These are phyloP conservation scores for Okapia johnstoni DNA, from an alignment of 2,113 vertebrate species.

Conservation along the genomic window DNA sequence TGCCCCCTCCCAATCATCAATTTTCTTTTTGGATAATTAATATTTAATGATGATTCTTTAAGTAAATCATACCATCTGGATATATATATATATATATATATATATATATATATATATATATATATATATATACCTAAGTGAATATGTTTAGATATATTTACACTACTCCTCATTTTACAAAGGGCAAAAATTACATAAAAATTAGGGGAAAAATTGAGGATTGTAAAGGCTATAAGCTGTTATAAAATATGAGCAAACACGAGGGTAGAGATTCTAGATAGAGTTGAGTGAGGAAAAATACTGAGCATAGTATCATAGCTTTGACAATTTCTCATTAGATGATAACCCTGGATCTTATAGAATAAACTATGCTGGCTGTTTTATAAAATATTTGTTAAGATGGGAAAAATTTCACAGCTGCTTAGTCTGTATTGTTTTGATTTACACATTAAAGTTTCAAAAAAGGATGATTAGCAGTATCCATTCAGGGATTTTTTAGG, in stretches of 20 bases:
- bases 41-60: slow-evolving; percentile 34
- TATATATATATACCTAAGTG: neutral
- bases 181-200: neutral
- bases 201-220: neutral
- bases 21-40: slow-evolving; percentile 37
- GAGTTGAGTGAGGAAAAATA: neutral
- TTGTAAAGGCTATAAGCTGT: neutral
- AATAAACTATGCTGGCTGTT: neutral
- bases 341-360: neutral
- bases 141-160: neutral
- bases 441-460: neutral
- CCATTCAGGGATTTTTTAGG: neutral
- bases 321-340: neutral
- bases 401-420: neutral
- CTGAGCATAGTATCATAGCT: neutral
- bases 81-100: no score
- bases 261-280: neutral
- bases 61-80: neutral
- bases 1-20: neutral
- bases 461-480: neutral
- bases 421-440: neutral
- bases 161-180: neutral
- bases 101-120: neutral
- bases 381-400: slow-evolving; percentile 12
- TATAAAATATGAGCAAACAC: neutral